Percentiles rank a stretch among this genome's conserved stretches.
Evolutionary conservation across 2,113 vertebrate genomes (phyloP).

Genomic region (Campylorhamphus procurvoides): DNA sequence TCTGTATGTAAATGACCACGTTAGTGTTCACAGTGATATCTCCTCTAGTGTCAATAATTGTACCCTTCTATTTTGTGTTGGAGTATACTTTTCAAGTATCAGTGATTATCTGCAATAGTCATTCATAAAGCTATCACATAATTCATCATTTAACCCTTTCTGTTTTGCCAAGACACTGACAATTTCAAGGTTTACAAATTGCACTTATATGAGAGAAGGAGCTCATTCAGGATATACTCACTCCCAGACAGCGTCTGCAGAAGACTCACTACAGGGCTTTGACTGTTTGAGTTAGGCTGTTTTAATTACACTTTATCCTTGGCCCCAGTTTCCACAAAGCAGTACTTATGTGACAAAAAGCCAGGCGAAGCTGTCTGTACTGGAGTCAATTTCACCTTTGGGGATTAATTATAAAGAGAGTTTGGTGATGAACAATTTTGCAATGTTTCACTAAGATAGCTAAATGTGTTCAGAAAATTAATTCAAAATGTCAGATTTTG

Average conservation of each 20-base stretch:
- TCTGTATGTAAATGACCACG: background rate
- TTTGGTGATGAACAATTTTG: conserved; percentile 21
- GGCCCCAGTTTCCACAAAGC: background rate
- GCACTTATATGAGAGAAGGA: background rate
- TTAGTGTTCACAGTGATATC: background rate
- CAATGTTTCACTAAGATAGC: background rate
- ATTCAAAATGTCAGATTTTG: conserved; percentile 6
- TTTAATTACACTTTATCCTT: conserved; percentile 9
- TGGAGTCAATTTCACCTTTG: conserved; percentile 24
- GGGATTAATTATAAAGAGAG: conserved; percentile 46
- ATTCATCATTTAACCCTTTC: background rate
- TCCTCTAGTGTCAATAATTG: background rate
- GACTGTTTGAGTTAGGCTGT: background rate
- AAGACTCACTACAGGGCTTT: background rate
- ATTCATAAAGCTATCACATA: background rate
- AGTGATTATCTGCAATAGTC: background rate
- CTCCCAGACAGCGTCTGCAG: background rate
- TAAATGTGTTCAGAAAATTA: conserved; percentile 7
- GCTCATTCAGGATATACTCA: background rate
- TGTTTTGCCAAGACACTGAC: background rate
- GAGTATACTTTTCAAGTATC: background rate
- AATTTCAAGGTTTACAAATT: background rate
- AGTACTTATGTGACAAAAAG: background rate
- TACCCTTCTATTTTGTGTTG: background rate
- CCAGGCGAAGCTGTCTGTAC: background rate